These are phyloP conservation scores for Cryptus armator DNA, from an alignment of 2,888 invertebrate genomes.

Conservation along the genomic window DNA sequence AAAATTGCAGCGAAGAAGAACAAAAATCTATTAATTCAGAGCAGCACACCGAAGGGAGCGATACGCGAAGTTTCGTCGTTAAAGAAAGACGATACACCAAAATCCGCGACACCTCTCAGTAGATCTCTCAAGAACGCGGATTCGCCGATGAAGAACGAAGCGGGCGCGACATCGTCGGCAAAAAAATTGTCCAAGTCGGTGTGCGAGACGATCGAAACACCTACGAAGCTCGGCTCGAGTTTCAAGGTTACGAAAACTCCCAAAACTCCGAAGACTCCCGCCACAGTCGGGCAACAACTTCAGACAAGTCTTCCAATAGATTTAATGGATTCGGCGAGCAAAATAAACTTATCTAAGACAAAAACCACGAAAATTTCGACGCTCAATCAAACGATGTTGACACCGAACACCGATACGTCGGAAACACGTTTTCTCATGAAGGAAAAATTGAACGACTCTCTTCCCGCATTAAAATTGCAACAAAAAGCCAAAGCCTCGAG, in stretches of 20 bases:
- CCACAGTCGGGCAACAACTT: conserved; percentile 3
- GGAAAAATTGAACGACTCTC: conserved; percentile 78
- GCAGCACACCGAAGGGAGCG: conserved; percentile 58
- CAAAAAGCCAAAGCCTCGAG: conserved; percentile 48
- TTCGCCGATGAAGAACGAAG: conserved; percentile 8
- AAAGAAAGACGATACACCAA: conserved; percentile 29
- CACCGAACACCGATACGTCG: conserved; percentile 71
- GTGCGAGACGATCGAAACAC: conserved; percentile 6
- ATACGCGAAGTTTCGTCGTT: not conserved
- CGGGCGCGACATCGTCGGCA: not conserved
- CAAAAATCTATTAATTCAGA: conserved; percentile 32
- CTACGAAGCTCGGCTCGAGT: conserved; percentile 33
- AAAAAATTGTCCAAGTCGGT: conserved; percentile 30
- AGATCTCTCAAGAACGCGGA: not conserved
- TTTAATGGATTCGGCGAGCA: not conserved
- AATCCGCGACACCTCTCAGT: not conserved
- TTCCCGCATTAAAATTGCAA: conserved; percentile 72
- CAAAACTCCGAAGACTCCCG: conserved; percentile 24
- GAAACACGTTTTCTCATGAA: conserved; percentile 77
- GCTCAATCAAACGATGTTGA: conserved; percentile 59
- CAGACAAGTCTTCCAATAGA: conserved; percentile 38
- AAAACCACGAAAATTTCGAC: conserved; percentile 50
- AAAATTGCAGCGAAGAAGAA: conserved; percentile 32
- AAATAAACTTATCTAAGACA: conserved; percentile 34
- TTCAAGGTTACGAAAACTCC: conserved; percentile 32